Conservation (phyloP, 2,113 vertebrate genomes). For the Elephantulus edwardii region DNA sequence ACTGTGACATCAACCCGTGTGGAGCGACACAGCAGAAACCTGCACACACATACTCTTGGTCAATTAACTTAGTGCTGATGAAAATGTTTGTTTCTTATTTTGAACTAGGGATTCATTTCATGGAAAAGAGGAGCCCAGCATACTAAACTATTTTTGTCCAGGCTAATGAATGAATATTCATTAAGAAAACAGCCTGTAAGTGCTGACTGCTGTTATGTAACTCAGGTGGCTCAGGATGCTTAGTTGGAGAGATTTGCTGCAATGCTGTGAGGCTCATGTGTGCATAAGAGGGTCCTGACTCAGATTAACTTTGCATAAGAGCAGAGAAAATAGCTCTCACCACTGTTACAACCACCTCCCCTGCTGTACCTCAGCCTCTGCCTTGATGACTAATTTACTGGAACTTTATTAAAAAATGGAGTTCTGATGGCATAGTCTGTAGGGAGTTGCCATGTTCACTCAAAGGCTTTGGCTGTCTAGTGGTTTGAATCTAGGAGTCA, state of each 20-base stretch:
- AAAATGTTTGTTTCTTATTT: not conserved
- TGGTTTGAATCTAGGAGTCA: no score
- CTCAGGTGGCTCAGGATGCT: not conserved
- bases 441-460: no score
- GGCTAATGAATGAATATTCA: conserved; percentile 25
- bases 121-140: conserved; percentile 37
- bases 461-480: no score
- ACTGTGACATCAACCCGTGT: not conserved
- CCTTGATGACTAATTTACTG: not conserved
- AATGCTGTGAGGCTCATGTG: not conserved
- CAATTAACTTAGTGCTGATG: not conserved
- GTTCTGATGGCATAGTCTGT: no score
- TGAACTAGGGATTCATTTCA: conserved; percentile 15
- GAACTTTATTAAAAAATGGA: conserved; percentile 1
- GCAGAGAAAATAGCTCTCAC: no score
- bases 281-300: not conserved
- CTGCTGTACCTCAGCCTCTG: not conserved
- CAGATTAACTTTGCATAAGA: not conserved
- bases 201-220: not conserved
- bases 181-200: not conserved
- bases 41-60: not conserved
- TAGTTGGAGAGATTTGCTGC: not conserved
- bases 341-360: not conserved
- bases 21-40: not conserved
- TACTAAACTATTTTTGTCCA: conserved; percentile 41